These are phyloP conservation scores for Elanoides forficatus DNA, from an alignment of 2,113 vertebrate species.

Conservation along the genomic window DNA sequence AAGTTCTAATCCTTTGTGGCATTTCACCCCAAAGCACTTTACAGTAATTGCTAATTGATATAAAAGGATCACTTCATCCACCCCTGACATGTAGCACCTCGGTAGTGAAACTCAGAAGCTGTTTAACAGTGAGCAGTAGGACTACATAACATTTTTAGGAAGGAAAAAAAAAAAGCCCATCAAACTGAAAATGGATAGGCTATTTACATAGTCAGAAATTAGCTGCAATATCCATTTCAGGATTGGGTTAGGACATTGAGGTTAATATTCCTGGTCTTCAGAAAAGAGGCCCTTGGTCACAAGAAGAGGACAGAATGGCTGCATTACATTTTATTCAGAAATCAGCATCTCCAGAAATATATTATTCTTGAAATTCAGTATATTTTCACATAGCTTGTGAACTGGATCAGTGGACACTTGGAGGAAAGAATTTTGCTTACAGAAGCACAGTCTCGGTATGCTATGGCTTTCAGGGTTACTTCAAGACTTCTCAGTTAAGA, in stretches of 20 bases:
- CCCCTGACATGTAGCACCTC: slow-evolving; percentile 64
- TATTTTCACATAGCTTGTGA: background rate
- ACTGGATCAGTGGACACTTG: background rate
- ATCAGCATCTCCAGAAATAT: background rate
- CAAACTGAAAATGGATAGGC: background rate
- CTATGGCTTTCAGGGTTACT: background rate
- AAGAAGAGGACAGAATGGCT: background rate
- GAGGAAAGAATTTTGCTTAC: background rate
- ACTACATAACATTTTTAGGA: background rate
- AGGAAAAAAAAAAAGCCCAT: background rate
- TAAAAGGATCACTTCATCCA: slow-evolving; percentile 70
- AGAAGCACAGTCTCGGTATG: fast-evolving
- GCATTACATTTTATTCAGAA: background rate
- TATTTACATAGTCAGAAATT: background rate
- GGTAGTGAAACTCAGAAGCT: slow-evolving; percentile 50
- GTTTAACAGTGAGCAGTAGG: slow-evolving; percentile 46
- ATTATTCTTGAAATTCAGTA: background rate
- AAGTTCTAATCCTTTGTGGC: slow-evolving; percentile 67
- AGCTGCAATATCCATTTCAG: background rate
- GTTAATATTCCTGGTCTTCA: background rate
- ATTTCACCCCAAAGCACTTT: slow-evolving; percentile 75
- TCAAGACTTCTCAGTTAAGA: background rate
- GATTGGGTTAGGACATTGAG: background rate
- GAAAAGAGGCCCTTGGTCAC: background rate
- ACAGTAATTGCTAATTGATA: slow-evolving; percentile 74